These are phyloP conservation scores for Tetheella fluctuosa DNA, from an alignment of 2,888 invertebrate species.

Conservation along the genomic window DNA sequence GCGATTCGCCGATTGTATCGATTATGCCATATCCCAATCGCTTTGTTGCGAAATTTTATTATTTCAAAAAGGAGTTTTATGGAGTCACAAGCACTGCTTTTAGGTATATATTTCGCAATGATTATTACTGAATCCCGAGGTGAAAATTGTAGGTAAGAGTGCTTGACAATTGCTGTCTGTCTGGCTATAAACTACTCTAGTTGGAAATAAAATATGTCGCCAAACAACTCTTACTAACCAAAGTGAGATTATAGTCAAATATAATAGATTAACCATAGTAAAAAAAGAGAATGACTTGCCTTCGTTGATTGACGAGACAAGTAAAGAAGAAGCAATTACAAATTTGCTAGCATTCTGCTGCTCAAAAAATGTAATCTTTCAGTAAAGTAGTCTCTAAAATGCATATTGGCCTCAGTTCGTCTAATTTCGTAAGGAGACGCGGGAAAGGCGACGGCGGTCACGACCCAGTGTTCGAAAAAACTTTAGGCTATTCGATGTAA, in stretches of 20 bases:
- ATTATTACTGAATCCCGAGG: too few relatives aligned
- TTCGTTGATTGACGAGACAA: background rate
- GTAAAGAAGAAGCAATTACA: too few relatives aligned
- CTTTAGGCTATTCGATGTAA: constrained; percentile 29
- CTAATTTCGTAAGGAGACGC: constrained; percentile 44
- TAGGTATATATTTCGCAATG: too few relatives aligned
- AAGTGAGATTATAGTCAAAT: too few relatives aligned
- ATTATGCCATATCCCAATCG: background rate
- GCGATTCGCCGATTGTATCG: too few relatives aligned
- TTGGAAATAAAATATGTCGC: too few relatives aligned
- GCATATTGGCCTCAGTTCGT: constrained; percentile 20
- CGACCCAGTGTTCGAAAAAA: constrained; percentile 32
- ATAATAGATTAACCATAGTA: too few relatives aligned
- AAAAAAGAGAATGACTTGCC: background rate
- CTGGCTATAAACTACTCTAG: too few relatives aligned
- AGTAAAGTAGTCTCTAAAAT: constrained; percentile 22
- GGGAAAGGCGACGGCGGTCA: constrained; percentile 41
- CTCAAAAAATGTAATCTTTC: background rate
- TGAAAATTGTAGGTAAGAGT: too few relatives aligned
- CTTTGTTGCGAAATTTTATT: background rate
- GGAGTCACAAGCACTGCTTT: background rate
- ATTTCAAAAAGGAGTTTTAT: background rate
- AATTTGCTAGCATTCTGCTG: too few relatives aligned
- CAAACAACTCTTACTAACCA: too few relatives aligned
- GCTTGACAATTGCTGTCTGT: too few relatives aligned